Evolutionary conservation across 2,113 vertebrate species (phyloP).

Genomic region (Aegotheles bennettii): DNA sequence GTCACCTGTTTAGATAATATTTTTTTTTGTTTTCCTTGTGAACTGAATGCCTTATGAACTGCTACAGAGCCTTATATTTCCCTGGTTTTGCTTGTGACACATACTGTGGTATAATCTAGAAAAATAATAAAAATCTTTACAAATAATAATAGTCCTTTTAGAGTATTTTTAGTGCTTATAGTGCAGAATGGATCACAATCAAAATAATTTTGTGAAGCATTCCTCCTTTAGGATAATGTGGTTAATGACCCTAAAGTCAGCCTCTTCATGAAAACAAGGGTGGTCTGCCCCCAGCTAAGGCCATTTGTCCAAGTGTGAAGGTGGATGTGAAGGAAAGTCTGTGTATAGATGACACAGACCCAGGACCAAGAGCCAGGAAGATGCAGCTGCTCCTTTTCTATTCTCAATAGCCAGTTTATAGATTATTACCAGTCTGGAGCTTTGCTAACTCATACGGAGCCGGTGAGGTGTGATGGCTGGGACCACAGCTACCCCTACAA

Average conservation of each 20-base stretch:
- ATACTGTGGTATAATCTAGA: background rate
- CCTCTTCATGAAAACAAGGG: background rate
- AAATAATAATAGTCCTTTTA: background rate
- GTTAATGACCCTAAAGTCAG: background rate
- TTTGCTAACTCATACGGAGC: background rate
- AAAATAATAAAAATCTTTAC: background rate
- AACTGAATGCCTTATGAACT: background rate
- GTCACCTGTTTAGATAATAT: background rate
- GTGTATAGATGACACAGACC: background rate
- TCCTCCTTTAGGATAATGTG: background rate
- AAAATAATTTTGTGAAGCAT: background rate
- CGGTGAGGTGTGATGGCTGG: background rate
- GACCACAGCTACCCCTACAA: background rate
- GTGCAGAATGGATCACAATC: background rate
- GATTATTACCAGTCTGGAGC: background rate
- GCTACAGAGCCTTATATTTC: background rate
- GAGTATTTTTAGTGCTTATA: background rate
- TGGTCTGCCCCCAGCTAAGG: background rate
- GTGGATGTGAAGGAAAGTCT: background rate
- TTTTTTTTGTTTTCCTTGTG: background rate
- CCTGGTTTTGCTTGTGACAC: background rate
- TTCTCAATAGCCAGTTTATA: background rate
- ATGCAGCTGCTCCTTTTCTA: background rate
- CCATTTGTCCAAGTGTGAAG: background rate
- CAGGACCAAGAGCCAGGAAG: background rate